A percentile compares a stretch with the other conserved stretches of the same genome.
phyloP scores from a whole-genome alignment of 2,797 vertebrate genomes.

The Mus minutoides region DNA sequence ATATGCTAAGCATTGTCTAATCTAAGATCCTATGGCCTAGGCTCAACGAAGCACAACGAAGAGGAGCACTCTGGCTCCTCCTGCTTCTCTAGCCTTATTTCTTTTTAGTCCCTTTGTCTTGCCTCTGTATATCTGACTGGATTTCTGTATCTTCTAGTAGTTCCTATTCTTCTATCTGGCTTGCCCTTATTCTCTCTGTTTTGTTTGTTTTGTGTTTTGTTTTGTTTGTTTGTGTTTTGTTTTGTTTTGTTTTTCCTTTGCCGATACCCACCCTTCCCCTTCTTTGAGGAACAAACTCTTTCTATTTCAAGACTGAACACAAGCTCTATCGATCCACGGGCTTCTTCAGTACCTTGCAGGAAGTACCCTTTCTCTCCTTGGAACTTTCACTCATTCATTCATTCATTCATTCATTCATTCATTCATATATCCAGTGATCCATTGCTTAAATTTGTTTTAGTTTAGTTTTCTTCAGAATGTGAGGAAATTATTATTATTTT shows the following conservation, averaged over 20 bases:
- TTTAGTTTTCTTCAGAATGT: neutral
- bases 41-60: neutral
- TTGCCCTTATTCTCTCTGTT: neutral
- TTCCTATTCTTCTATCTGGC: neutral
- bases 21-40: neutral
- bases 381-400: neutral
- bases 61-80: neutral
- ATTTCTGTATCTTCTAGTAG: neutral
- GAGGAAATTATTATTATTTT: neutral
- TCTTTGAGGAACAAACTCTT: neutral
- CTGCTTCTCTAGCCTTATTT: neutral
- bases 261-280: neutral
- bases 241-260: neutral
- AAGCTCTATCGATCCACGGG: neutral
- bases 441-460: neutral
- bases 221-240: too few species aligned
- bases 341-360: neutral
- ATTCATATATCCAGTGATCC: neutral
- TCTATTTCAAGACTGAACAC: neutral
- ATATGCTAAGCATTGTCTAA: slow-evolving; percentile 31
- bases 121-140: neutral
- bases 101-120: neutral
- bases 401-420: too few species aligned
- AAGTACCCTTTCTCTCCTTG: neutral
- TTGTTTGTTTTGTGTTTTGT: neutral